Evolutionary conservation across 1,140 invertebrate species (phyloP).

Genomic region (Epicauta chinensis): DNA sequence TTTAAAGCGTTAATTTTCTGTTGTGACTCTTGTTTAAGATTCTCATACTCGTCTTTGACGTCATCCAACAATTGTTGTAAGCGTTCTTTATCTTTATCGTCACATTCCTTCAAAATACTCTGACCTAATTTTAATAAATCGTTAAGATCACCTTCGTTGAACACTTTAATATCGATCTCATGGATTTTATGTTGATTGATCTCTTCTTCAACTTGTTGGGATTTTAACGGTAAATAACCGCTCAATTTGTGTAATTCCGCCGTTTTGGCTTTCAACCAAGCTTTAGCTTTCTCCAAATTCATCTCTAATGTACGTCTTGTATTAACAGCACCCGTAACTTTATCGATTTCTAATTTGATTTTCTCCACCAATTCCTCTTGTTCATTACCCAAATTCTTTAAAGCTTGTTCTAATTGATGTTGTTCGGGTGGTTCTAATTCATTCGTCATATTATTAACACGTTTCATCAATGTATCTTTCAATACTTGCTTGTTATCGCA

Average conservation of each 20-base stretch:
- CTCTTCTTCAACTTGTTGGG: slow-evolving; percentile 69
- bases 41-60: slow-evolving; percentile 61
- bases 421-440: slow-evolving; percentile 78
- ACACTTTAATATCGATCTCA: slow-evolving; percentile 69
- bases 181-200: slow-evolving; percentile 66
- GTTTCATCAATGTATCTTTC: slow-evolving; percentile 74
- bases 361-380: slow-evolving; percentile 64
- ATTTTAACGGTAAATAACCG: slow-evolving; percentile 66
- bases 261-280: slow-evolving; percentile 72
- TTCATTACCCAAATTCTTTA: slow-evolving; percentile 60
- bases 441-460: slow-evolving; percentile 72
- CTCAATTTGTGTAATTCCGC: slow-evolving; percentile 69
- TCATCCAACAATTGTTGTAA: slow-evolving; percentile 61
- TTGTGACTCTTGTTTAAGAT: slow-evolving; percentile 61
- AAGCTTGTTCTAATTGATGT: slow-evolving; percentile 60
- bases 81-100: slow-evolving; percentile 59
- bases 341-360: slow-evolving; percentile 66
- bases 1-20: slow-evolving; percentile 66
- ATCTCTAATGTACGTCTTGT: slow-evolving; percentile 69
- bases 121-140: slow-evolving; percentile 71
- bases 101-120: slow-evolving; percentile 72
- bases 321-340: slow-evolving; percentile 57
- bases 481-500: slow-evolving; percentile 76
- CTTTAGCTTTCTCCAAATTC: slow-evolving; percentile 66
- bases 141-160: slow-evolving; percentile 66